phyloP scores from a whole-genome alignment of 2,113 vertebrate genomes.

The Protobothrops flavoviridis region DNA sequence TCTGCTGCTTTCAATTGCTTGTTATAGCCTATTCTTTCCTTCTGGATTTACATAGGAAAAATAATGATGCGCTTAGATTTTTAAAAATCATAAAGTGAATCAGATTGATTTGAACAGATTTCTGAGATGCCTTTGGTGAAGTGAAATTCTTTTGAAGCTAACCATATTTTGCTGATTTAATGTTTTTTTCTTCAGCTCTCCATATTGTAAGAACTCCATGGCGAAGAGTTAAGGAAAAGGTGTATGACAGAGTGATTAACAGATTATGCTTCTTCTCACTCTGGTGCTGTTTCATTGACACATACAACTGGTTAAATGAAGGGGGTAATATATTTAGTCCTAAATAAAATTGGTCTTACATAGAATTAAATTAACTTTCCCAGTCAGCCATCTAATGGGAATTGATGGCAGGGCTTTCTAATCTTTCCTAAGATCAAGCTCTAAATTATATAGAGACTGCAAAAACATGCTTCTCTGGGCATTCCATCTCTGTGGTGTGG shows the following conservation, averaged over 20 bases:
- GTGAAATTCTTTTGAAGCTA: background rate
- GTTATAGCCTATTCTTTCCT: background rate
- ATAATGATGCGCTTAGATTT: background rate
- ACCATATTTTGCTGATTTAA: background rate
- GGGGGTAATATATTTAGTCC: background rate
- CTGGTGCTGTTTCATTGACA: background rate
- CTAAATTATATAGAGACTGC: background rate
- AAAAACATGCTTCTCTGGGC: background rate
- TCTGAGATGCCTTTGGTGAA: background rate
- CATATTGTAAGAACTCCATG: background rate
- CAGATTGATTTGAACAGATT: background rate
- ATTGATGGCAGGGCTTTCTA: background rate
- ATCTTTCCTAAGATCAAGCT: background rate
- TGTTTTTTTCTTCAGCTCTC: background rate
- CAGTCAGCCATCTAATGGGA: background rate
- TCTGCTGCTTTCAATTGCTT: background rate
- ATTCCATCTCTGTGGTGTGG: background rate
- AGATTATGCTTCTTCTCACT: background rate
- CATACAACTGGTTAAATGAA: background rate
- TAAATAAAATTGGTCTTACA: background rate
- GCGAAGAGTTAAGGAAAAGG: background rate
- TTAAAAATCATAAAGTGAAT: background rate
- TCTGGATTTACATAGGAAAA: background rate
- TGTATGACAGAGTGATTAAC: background rate
- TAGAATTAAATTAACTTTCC: background rate